Percentiles rank a stretch among this genome's conserved stretches.
Conservation (phyloP, 1,140 invertebrate species). For the Oryctes rhinoceros region DNA sequence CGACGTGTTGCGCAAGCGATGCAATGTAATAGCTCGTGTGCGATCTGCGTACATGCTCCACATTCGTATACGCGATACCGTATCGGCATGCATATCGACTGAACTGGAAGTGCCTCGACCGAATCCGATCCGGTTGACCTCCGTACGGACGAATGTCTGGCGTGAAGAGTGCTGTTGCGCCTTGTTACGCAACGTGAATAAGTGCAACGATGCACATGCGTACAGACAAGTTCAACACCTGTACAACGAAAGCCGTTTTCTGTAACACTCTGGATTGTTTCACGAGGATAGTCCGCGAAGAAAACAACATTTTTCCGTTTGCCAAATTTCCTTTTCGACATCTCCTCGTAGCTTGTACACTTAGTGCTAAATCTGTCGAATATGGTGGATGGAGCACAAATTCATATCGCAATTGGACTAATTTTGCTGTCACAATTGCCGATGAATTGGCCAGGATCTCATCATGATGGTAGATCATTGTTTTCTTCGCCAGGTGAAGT, state of each 20-base stretch:
- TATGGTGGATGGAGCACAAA: too few relatives aligned
- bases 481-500: too few relatives aligned
- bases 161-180: neutral
- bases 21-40: neutral
- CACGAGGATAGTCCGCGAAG: too few relatives aligned
- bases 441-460: too few relatives aligned
- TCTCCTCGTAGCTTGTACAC: too few relatives aligned
- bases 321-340: too few relatives aligned
- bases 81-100: neutral
- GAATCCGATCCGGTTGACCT: conserved; percentile 17
- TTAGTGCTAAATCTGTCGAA: too few relatives aligned
- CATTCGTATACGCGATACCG: neutral
- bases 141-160: neutral
- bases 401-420: too few relatives aligned
- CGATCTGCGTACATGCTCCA: neutral
- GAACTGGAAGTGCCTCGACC: neutral
- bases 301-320: too few relatives aligned
- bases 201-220: neutral
- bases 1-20: neutral
- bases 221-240: neutral
- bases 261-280: too few relatives aligned
- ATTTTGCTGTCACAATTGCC: too few relatives aligned
- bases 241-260: neutral
- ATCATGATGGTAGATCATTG: too few relatives aligned
- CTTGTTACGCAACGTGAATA: neutral